phyloP scores from a whole-genome alignment of 1,140 invertebrate genomes.

The Bombus balteatus region DNA sequence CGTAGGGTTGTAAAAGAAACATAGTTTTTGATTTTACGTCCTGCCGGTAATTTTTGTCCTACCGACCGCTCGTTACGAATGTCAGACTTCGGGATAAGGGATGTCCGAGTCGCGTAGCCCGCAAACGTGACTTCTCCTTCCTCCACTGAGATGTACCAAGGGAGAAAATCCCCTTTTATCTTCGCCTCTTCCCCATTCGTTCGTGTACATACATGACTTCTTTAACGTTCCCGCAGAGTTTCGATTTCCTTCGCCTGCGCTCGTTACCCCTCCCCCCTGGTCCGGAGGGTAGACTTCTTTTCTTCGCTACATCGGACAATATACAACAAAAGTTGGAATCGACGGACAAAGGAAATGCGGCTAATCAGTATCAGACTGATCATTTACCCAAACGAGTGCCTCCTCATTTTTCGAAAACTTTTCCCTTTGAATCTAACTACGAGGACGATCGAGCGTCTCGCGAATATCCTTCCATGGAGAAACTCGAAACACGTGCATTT shows the following conservation, averaged over 20 bases:
- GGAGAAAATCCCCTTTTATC: slow-evolving; percentile 24
- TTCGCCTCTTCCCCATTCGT: slow-evolving; percentile 21
- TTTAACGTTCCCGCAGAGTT: slow-evolving; percentile 18
- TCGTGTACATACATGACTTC: slow-evolving; percentile 28
- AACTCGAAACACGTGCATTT: slow-evolving; percentile 2
- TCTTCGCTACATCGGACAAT: slow-evolving; percentile 8
- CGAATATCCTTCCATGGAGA: not conserved
- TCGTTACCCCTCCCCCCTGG: slow-evolving; percentile 18
- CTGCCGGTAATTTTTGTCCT: slow-evolving; percentile 35
- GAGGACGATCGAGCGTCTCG: not conserved
- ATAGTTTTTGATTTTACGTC: slow-evolving; percentile 46
- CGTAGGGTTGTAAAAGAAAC: slow-evolving; percentile 41
- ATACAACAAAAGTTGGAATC: slow-evolving; percentile 24
- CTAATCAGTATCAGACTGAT: not conserved
- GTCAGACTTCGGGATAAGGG: slow-evolving; percentile 45
- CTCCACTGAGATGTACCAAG: not conserved
- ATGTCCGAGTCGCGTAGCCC: slow-evolving; percentile 13
- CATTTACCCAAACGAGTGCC: too few species aligned
- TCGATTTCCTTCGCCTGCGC: slow-evolving; percentile 6
- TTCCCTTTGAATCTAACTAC: not conserved
- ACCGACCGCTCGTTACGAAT: slow-evolving; percentile 44
- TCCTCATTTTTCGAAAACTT: not conserved
- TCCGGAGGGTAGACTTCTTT: slow-evolving; percentile 11
- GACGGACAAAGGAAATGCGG: slow-evolving; percentile 9
- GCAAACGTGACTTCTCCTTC: slow-evolving; percentile 29